phyloP scores from a whole-genome alignment of 2,113 vertebrate species.

The Nettapus auritus region DNA sequence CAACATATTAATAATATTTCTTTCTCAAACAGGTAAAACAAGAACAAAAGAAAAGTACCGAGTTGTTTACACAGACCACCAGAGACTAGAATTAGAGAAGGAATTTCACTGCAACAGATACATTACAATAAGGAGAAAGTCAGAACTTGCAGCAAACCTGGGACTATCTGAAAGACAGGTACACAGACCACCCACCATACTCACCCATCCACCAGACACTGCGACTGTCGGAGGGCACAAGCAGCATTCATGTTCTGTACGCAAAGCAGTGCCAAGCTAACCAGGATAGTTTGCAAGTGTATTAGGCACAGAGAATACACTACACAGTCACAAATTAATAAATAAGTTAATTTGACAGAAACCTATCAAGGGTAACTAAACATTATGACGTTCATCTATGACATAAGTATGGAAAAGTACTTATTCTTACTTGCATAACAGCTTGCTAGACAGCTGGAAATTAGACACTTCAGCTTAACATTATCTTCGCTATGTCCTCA shows the following conservation, averaged over 20 bases:
- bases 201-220: background rate
- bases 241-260: background rate
- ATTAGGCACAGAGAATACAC: background rate
- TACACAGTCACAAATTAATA: background rate
- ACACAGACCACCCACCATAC: background rate
- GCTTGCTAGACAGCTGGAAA: background rate
- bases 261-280: background rate
- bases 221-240: background rate
- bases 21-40: slow-evolving; percentile 87
- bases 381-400: background rate
- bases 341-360: background rate
- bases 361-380: background rate
- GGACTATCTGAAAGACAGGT: slow-evolving; percentile 98
- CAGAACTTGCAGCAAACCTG: slow-evolving; percentile 91
- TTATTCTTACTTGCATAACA: background rate
- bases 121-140: slow-evolving; percentile 93
- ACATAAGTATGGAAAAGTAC: background rate
- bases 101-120: slow-evolving; percentile 97
- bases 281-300: background rate
- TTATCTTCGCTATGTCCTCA: background rate
- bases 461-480: background rate
- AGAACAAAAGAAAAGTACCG: slow-evolving; percentile 97
- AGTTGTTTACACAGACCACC: slow-evolving; percentile 95
- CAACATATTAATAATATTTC: background rate
- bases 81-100: slow-evolving; percentile 94